Evolutionary conservation across 2,888 invertebrate species (phyloP).

Genomic region (Drosophila helvetica): DNA sequence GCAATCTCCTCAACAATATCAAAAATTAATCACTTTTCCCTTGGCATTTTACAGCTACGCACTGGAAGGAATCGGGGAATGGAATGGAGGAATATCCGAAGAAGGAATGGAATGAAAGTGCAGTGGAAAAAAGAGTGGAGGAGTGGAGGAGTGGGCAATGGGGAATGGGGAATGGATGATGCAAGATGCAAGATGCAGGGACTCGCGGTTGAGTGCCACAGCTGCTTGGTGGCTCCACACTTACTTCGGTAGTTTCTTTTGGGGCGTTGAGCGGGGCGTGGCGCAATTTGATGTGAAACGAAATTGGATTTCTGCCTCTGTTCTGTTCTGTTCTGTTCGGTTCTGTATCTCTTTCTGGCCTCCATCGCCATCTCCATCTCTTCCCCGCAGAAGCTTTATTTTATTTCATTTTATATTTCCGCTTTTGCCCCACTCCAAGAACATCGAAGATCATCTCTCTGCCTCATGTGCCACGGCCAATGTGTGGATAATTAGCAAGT

Average conservation of each 20-base stretch:
- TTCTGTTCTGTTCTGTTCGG: slow-evolving; percentile 15
- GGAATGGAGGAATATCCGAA: slow-evolving; percentile 18
- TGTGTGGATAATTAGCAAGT: slow-evolving; percentile 72
- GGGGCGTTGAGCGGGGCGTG: slow-evolving; percentile 71
- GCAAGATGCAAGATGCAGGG: too few relatives aligned
- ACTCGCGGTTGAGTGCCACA: too few relatives aligned
- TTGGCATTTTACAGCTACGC: slow-evolving; percentile 62
- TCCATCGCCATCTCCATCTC: background rate
- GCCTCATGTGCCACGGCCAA: slow-evolving; percentile 48
- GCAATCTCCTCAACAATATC: slow-evolving; percentile 74
- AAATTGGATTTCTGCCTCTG: slow-evolving; percentile 67
- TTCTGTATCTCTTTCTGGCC: background rate
- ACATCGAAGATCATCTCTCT: background rate
- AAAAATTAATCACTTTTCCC: slow-evolving; percentile 78
- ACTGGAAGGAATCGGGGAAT: slow-evolving; percentile 42
- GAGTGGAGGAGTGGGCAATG: background rate
- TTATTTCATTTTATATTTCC: background rate
- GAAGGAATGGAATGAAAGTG: slow-evolving; percentile 52
- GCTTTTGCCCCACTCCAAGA: slow-evolving; percentile 10
- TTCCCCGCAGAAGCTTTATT: background rate
- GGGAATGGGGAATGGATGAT: background rate
- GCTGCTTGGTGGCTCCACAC: slow-evolving; percentile 22
- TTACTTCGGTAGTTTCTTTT: slow-evolving; percentile 67
- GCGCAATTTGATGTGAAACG: slow-evolving; percentile 70
- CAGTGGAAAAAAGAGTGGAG: slow-evolving; percentile 6